Conservation (phyloP, 2,888 invertebrate genomes). For the Tuta absoluta region DNA sequence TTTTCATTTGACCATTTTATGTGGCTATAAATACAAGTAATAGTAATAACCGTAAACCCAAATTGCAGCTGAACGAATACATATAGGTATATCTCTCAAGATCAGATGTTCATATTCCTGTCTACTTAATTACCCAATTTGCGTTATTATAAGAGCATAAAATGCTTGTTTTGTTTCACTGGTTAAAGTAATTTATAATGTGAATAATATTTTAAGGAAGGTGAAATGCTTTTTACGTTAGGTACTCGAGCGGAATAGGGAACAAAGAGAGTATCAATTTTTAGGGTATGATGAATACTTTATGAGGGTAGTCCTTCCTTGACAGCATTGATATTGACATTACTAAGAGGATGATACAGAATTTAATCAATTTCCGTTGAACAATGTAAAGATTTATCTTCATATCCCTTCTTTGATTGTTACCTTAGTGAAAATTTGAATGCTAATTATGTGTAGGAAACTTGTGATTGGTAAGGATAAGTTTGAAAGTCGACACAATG, state of each 20-base stretch:
- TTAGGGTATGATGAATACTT: slow-evolving; percentile 1
- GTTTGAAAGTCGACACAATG: too few species aligned
- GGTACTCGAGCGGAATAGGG: neutral
- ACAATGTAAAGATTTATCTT: slow-evolving; percentile 6
- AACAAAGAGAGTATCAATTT: slow-evolving; percentile 1
- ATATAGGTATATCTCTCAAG: neutral
- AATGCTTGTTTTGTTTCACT: neutral
- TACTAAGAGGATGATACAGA: slow-evolving; percentile 5
- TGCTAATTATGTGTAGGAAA: too few species aligned
- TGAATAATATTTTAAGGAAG: neutral
- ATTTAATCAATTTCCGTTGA: too few species aligned
- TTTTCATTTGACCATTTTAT: slow-evolving; percentile 18
- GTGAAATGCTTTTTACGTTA: neutral
- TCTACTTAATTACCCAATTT: slow-evolving; percentile 10
- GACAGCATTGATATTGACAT: neutral
- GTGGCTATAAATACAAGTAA: neutral
- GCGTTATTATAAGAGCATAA: neutral
- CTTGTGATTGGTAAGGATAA: too few species aligned
- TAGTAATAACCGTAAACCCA: slow-evolving; percentile 8
- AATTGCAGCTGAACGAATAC: neutral
- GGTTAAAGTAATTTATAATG: neutral
- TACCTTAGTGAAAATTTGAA: neutral
- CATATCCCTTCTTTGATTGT: neutral
- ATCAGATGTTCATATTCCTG: neutral
- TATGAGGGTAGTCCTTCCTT: slow-evolving; percentile 11